Evolutionary conservation across 92 coral and sea anemone genomes (phyloP).

Genomic region (Zoanthus sansibaricus): DNA sequence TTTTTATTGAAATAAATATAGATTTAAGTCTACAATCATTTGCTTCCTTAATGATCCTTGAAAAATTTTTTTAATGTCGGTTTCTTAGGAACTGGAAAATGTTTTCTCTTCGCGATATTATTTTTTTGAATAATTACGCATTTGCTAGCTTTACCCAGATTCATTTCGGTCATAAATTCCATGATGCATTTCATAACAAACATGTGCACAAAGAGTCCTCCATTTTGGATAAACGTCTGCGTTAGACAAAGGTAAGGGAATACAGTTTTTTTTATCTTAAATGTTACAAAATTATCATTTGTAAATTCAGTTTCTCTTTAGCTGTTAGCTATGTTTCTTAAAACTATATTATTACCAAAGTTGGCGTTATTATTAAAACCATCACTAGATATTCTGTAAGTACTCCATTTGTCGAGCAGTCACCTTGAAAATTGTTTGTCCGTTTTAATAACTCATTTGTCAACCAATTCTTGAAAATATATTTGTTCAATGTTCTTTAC

Average conservation of each 20-base stretch:
- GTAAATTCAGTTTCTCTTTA: conserved; percentile 22
- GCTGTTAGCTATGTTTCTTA: conserved; percentile 13
- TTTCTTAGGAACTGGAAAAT: background rate
- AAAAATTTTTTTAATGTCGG: conserved; percentile 1
- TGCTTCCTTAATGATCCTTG: conserved; percentile 10
- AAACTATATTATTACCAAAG: background rate
- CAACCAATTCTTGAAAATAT: conserved; percentile 30
- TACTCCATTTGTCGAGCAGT: conserved; percentile 2
- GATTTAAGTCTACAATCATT: background rate
- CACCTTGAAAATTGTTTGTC: background rate
- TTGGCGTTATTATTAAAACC: background rate
- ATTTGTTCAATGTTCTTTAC: conserved; percentile 9
- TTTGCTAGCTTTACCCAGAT: conserved; percentile 4
- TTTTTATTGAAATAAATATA: conserved; percentile 18
- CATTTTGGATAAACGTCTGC: conserved; percentile 15
- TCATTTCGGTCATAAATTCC: background rate
- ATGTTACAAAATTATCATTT: background rate
- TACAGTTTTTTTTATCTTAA: background rate
- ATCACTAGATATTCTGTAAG: conserved; percentile 25
- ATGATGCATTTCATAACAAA: conserved; percentile 18
- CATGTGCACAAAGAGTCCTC: conserved; percentile 9
- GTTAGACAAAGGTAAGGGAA: conserved; percentile 27
- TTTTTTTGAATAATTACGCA: conserved; percentile 7
- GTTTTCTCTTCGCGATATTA: background rate
- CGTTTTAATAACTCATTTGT: background rate